Base-by-base conservation (phyloP, 1,140 invertebrate genomes). In the Hypsibius dujardini region DNA sequence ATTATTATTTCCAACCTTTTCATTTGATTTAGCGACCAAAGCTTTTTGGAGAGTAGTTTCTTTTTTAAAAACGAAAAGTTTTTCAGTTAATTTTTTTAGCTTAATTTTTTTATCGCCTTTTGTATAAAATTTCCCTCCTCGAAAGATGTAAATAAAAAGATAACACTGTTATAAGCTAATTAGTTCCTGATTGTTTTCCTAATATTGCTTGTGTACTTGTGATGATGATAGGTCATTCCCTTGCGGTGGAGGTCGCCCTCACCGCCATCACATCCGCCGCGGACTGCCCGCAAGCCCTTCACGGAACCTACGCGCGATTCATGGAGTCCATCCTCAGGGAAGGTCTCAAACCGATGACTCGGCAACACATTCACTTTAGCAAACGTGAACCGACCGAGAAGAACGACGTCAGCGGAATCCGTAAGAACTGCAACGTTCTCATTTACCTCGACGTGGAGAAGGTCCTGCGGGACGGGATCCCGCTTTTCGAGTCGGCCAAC, bases 381-480 rank as follows among this genome's bases (percentile, higher is more conserved):
- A 7, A n/a, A n/a, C 7, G n/a, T 7, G 50, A 7, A 7, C 50
- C 50, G 7, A 7, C 50, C 7, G 50, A 56, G 7, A n/a, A 56
- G 7, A 7, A n/a, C 50, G 50, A 7, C n/a, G 50, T 56, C 50
- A 56, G 50, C 50, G 50, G 50, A 56, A 56, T 56, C 50, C 50
- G 50, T 7, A 7, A 7, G 7, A 56, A n/a, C 50, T 56, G 50
- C n/a, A n/a, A 56, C n/a, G 50, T 56, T 7, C 50, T 56, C 7
- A 56, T 56, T 56, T 56, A 56, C n/a, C 50, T 56, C 7, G 50
- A 56, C n/a, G 50, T 56, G 50, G 7, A 7, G n/a, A 56, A 56
- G n/a, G n/a, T n/a, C 7, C 15, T 75, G 7, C 7, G 7, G 7
- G 56, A 7, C 28, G 42, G 42, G 28, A 69, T 69, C 28, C 46